phyloP scores from a whole-genome alignment of 2,888 invertebrate genomes.

The Lasioglossum morio region DNA sequence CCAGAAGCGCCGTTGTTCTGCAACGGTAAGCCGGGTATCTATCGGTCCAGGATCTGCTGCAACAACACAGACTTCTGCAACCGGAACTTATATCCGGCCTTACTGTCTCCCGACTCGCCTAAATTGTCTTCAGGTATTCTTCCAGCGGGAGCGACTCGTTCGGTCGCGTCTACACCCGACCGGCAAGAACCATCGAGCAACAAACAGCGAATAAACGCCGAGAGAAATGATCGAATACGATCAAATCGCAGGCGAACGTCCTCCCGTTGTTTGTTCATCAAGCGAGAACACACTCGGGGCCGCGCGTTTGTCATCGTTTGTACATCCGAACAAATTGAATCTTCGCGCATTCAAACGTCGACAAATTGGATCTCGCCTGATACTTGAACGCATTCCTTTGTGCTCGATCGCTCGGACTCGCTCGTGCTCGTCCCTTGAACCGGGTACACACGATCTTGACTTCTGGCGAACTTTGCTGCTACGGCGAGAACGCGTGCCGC shows the following conservation, averaged over 20 bases:
- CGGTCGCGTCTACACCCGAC: background rate
- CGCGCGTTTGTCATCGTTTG: background rate
- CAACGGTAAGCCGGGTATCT: slow-evolving; percentile 81
- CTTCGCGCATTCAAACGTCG: background rate
- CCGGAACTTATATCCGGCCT: slow-evolving; percentile 84
- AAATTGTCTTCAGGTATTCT: slow-evolving; percentile 86
- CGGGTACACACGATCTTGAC: background rate
- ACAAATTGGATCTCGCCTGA: background rate
- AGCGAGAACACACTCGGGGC: background rate
- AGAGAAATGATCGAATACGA: background rate
- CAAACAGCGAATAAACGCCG: background rate
- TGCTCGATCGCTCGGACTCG: background rate
- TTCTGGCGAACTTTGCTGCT: background rate
- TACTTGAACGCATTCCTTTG: slow-evolving; percentile 2
- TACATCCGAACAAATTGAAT: background rate
- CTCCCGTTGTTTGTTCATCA: background rate
- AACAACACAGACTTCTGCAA: slow-evolving; percentile 87
- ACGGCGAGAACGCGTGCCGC: background rate
- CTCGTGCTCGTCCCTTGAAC: background rate
- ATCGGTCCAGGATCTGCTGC: slow-evolving; percentile 85
- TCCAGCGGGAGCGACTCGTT: slow-evolving; percentile 35
- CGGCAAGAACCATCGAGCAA: background rate
- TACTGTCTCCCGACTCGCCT: slow-evolving; percentile 82
- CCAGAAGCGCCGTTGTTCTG: slow-evolving; percentile 87
- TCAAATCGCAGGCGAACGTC: background rate